Percentiles rank a stretch among this genome's conserved stretches.
Evolutionary conservation across 2,113 vertebrate genomes (phyloP).

Genomic region (Micromys minutus): DNA sequence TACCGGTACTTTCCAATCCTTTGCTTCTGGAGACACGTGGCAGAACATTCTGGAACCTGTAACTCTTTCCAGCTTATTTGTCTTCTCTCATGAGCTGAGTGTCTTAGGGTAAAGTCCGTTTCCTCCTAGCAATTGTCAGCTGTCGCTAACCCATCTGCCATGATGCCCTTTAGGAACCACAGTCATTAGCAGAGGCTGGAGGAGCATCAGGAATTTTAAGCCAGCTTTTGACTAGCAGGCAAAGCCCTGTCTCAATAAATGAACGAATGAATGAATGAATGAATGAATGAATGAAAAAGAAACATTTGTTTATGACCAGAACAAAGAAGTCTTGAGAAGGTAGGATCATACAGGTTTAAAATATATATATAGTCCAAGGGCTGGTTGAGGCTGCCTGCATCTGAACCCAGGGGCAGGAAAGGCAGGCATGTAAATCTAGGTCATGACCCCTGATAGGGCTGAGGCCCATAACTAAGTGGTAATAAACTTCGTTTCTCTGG

Average conservation of each 20-base stretch:
- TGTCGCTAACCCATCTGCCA: neutral
- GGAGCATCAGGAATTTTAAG: neutral
- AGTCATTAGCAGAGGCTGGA: neutral
- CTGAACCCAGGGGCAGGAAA: neutral
- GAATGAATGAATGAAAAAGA: neutral
- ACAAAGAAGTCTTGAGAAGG: neutral
- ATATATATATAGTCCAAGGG: neutral
- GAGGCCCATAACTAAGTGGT: neutral
- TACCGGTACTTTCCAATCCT: neutral
- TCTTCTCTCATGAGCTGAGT: neutral
- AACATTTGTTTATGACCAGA: neutral
- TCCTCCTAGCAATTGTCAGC: neutral
- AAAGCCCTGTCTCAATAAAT: neutral
- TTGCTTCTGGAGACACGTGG: neutral
- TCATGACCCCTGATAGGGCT: neutral
- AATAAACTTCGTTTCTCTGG: neutral
- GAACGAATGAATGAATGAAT: too few species aligned
- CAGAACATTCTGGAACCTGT: neutral
- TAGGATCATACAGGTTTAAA: neutral
- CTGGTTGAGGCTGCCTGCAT: neutral
- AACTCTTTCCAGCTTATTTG: neutral
- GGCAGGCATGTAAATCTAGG: neutral
- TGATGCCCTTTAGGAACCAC: neutral
- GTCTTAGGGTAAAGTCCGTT: neutral
- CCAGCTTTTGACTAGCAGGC: neutral